Base-by-base conservation (phyloP, 2,113 vertebrate genomes). In the Gasterosteus aculeatus region DNA sequence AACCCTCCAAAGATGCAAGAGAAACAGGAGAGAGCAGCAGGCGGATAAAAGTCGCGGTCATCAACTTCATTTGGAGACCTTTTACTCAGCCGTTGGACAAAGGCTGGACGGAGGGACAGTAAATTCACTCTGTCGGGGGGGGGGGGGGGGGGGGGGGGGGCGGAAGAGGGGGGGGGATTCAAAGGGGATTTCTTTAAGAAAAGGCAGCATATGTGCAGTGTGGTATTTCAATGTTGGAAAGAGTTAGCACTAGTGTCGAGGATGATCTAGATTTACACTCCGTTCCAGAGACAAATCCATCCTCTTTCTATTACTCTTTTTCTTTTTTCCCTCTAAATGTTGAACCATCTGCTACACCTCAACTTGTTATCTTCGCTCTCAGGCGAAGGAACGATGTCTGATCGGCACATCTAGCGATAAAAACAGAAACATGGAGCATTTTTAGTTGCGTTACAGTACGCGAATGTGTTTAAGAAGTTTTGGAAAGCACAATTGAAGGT, bases 31-130 rank as follows among this genome's bases (percentile, higher is more conserved):
- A 59, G 39, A 53, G 29, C 35, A 81, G 72, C 69, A 69, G 69
- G 33, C 38, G 9, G 42, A 62, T 88, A 77, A 82, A 88, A 88
- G 72, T 78, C 64, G 51, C 42, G 69, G 72, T 39, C 51, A 71
- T 77, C 67, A 84, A 85, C 90, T 92, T 89, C 80, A 90, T 90
- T 88, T 86, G 79, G 84, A 84, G 82, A 80, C 80, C 85, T 77
- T 85, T 87, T 87, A 89, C 80, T 46, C 78, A 85, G 78, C 81
- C 78, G 85, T 83, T 77, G 81, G 72, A 77, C 81, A 78, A 62
- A 83, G 22, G 69, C 33, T 54, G 72, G 7, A 57, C 81, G 75
- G 60, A 74, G 70, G 69, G 81, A 84, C 78, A 72, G 69, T 83
- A 72, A 41, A 87, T 88, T 85, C 76, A 68, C 75, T 84, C 79